Base-by-base conservation (phyloP, 2,888 invertebrate species). In the Caenorhabditis plicata region DNA sequence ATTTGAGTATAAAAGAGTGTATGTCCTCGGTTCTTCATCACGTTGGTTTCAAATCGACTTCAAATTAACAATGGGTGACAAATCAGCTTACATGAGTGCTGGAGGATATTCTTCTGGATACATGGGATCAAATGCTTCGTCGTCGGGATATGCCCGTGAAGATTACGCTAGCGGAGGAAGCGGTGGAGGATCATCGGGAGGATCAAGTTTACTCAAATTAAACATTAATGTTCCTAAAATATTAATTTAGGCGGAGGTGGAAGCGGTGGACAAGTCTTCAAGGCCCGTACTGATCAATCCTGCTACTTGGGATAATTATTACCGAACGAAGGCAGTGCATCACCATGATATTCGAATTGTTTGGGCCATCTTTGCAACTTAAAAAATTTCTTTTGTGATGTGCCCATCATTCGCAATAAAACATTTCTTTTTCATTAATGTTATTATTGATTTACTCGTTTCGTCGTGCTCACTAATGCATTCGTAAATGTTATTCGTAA, bases 211-310 rank as follows among this genome's bases (percentile, higher is more conserved):
- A 17, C n/a, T 5, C 19, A 27, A 9, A 27, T n/a, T n/a, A n/a
- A 7, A 29, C 29, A 29, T 9, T 9, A 29, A 11, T 11, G 11
- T 29, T 29, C 11, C 33, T 33, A 33, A 33, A 4, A 11, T 36
- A 36, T 19, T 9, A 11, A 33, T 5, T 36, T 36, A 20, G 7
- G 19, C 17, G 36, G 38, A 38, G 25, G 25, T 23, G 44, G 45
- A 27, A 49, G 45, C 35, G 51, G 57, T 51, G 57, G 29, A 23
- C 57, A 58, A 35, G 52, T 58, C 9, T 52, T 58, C 57, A 58
- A 58, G 52, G 57, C 57, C 5, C 57, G 57, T 29, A 58, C 57
- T 29, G 57, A 58, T 25, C 57, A 52, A 44, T 57, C 57, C 32
- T 46, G 47, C 45, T 39, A 36, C 22, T 20, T 47, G 36, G 47